Evolutionary conservation across 2,113 vertebrate species (phyloP), one percentile per base, ranked within the genome.

Genomic region (Garra rufa): DNA sequence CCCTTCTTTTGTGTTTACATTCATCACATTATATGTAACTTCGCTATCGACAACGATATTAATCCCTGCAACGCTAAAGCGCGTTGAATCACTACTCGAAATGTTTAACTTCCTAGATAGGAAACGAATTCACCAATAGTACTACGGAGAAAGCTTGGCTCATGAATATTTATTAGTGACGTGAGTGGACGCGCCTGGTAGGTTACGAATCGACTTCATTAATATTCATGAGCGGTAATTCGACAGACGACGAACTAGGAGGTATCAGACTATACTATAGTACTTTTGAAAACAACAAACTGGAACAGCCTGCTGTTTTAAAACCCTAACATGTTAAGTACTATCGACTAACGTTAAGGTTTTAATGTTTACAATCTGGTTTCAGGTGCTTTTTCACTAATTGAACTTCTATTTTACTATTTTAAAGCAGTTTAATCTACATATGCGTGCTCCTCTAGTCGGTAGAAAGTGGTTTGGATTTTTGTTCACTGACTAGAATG

Each of bases 101-200:
- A 50, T 15, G 43, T n/a, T 46, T 67, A 21, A 81, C 78, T 81
- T 81, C 78, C 78, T 65, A 28, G 61, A 34, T n/a, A 9, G 10
- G 19, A 67, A 30, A 19, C 43, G 43, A 30, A 30, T 30, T 24
- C 38, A 14, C 77, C 57, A 67, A 81, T 67, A 43, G 17, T 30
- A 67, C 44, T 34, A 50, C 57, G 43, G 26, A 44, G 61, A 67
- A 67, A 11, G 41, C 43, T n/a, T 30, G 1, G 0, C 78, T 67
- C 61, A 48, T 81, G 26, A 81, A 67, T 81, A 81, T 67, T 50
- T 30, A 81, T 30, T 50, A 81, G 38, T n/a, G 59, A 81, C 78
- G 78, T 81, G 61, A 57, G 14, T 15, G 26, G 26, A 81, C 15
- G 57, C 57, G 24, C 41, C 24, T 24, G 6, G 21, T 5, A 80